phyloP scores from a whole-genome alignment of 1,140 invertebrate genomes.

The Adoxophyes honmai region DNA sequence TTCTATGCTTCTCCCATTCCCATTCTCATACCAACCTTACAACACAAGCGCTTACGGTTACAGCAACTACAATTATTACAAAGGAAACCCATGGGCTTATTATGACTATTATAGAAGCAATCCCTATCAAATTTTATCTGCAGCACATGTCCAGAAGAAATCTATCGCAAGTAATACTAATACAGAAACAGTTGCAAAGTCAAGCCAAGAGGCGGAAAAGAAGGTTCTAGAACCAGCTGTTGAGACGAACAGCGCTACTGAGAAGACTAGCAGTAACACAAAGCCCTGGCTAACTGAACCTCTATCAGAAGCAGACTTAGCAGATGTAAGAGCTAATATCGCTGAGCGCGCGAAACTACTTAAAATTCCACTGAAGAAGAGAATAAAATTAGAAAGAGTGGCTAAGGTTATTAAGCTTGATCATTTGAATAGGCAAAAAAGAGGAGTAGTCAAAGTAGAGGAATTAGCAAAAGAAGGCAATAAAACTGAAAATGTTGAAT shows the following conservation, averaged over 20 bases:
- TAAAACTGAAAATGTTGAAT: constrained; percentile 29
- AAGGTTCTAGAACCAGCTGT: not conserved
- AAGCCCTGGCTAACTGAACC: constrained; percentile 47
- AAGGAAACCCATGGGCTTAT: constrained; percentile 38
- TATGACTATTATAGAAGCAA: constrained; percentile 24
- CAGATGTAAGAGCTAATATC: constrained; percentile 55
- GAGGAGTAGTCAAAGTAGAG: not conserved
- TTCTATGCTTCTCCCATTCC: constrained; percentile 39
- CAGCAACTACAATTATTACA: constrained; percentile 38
- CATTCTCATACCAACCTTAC: constrained; percentile 43
- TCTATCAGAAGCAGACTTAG: constrained; percentile 36
- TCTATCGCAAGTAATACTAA: too few species aligned
- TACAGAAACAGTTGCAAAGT: not conserved
- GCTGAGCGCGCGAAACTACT: constrained; percentile 40
- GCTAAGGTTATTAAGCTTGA: constrained; percentile 53
- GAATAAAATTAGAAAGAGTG: constrained; percentile 52
- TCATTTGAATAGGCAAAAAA: constrained; percentile 36
- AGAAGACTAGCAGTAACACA: constrained; percentile 18
- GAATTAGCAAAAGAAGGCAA: not conserved
- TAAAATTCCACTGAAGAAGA: constrained; percentile 43
- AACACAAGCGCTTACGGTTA: constrained; percentile 34
- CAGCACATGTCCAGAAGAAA: too few species aligned
- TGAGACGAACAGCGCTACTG: not conserved
- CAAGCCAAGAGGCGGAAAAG: not conserved
- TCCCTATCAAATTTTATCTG: not conserved